A percentile compares a stretch with the other conserved stretches of the same genome.
Conservation (phyloP, 2,113 vertebrate genomes). For the Cyrtonyx montezumae region DNA sequence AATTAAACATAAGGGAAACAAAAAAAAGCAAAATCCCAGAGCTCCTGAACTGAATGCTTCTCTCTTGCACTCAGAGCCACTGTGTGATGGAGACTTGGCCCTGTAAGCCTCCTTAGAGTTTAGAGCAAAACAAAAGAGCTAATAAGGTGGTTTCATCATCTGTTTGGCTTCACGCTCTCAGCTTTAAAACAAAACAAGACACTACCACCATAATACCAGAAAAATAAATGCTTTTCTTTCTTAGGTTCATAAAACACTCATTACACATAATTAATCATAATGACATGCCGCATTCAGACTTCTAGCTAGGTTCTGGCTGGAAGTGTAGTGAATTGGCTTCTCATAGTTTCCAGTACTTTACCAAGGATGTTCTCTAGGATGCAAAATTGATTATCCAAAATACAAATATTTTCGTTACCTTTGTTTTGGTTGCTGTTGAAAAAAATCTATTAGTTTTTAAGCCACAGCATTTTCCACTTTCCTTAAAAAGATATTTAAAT, state of each 20-base stretch:
- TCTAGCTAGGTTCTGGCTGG: constrained; percentile 67
- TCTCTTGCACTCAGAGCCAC: not conserved
- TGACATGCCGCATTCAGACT: constrained; percentile 77
- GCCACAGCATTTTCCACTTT: not conserved
- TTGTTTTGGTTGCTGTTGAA: constrained; percentile 43
- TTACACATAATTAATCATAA: constrained; percentile 84
- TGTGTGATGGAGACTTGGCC: constrained; percentile 3
- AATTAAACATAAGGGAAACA: not conserved
- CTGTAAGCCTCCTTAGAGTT: not conserved
- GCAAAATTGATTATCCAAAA: constrained; percentile 64
- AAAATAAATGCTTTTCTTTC: constrained; percentile 79
- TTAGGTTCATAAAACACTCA: constrained; percentile 80
- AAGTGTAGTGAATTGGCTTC: constrained; percentile 68
- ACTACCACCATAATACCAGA: constrained; percentile 63
- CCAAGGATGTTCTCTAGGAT: constrained; percentile 54
- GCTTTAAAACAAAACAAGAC: constrained; percentile 75
- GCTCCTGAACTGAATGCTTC: not conserved
- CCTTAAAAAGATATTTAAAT: not conserved
- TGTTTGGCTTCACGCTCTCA: constrained; percentile 49
- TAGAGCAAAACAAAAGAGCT: constrained; percentile 56
- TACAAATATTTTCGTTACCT: constrained; percentile 46
- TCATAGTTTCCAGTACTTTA: constrained; percentile 66
- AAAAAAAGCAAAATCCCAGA: not conserved
- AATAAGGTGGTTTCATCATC: constrained; percentile 56
- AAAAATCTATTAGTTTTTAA: constrained; percentile 32